Base-by-base conservation (phyloP, 2,888 invertebrate genomes). In the Ichneumon xanthorius region DNA sequence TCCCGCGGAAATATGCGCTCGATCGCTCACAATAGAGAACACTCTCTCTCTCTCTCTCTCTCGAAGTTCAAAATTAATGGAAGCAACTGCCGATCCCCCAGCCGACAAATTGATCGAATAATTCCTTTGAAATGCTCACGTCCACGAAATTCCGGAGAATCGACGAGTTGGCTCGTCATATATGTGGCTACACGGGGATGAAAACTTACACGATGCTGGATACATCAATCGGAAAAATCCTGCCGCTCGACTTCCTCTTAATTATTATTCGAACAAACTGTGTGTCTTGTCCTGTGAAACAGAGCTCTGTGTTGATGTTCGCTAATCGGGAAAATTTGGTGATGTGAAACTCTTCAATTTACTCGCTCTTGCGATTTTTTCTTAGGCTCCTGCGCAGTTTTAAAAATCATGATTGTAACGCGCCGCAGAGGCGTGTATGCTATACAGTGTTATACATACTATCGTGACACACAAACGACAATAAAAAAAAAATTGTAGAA, bases 61-160 rank as follows among this genome's bases (percentile, higher is more conserved):
- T 30, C 53, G 30, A 6, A 63, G 63, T 61, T 40, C 65, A 19
- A 19, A 40, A 37, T 80, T 61, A 81, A 81, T 75, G 58, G 48
- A 30, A 50, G 58, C 68, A 11, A 16, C 22, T 22, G 48, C 63
- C n/a, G 63, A 63, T 30, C 11, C 45, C 30, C 6, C 40, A 45
- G 19, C 37, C 30, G 19, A 14, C 14, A 22, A 53, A 48, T 75
- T 55, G 4, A 37, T 61, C 50, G 50, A 75, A 70, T 81, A 75
- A 75, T 75, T 50, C 26, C 0, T 48, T 30, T 16, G 50, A 58
- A 63, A 81, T 81, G 50, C 53, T 48, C 33, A 30, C 22, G 6
- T 61, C 75, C 37, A 14, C 30, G 7, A 61, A 14, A 81, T 81
- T 81, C 75, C 75, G 48, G 0, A 55, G 19, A 68, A 30, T 19